phyloP scores from a whole-genome alignment of 2,113 vertebrate genomes.

The Lepus timidus region DNA sequence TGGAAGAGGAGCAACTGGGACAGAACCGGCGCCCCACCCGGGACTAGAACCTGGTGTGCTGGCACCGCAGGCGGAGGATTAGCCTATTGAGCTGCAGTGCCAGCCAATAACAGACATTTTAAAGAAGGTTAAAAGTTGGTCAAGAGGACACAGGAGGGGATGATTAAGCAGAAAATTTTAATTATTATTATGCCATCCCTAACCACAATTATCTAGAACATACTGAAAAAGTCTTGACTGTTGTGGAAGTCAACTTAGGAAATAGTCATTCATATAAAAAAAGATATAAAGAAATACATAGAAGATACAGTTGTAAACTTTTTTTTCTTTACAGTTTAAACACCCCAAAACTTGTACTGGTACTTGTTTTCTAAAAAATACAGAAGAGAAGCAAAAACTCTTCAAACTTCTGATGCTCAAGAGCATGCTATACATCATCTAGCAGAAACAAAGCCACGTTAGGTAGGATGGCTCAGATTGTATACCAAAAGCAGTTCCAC shows the following conservation, averaged over 20 bases:
- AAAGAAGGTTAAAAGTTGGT: constrained; percentile 7
- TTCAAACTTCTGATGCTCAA: constrained; percentile 12
- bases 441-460: neutral
- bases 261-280: neutral
- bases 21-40: too few species aligned
- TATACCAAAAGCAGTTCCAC: fast-evolving
- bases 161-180: neutral
- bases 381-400: neutral
- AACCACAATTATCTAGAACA: neutral
- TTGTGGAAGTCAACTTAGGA: neutral
- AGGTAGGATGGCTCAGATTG: neutral
- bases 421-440: neutral
- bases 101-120: neutral
- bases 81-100: too few species aligned
- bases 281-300: constrained; percentile 17
- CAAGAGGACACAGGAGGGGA: neutral
- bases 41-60: too few species aligned
- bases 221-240: neutral
- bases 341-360: neutral
- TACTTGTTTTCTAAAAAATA: constrained; percentile 36
- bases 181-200: neutral
- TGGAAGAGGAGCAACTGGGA: too few species aligned
- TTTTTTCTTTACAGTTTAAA: constrained; percentile 21
- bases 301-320: neutral
- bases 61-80: too few species aligned